Evolutionary conservation across 1,140 invertebrate species (phyloP).

Genomic region (Eriosoma lanigerum): DNA sequence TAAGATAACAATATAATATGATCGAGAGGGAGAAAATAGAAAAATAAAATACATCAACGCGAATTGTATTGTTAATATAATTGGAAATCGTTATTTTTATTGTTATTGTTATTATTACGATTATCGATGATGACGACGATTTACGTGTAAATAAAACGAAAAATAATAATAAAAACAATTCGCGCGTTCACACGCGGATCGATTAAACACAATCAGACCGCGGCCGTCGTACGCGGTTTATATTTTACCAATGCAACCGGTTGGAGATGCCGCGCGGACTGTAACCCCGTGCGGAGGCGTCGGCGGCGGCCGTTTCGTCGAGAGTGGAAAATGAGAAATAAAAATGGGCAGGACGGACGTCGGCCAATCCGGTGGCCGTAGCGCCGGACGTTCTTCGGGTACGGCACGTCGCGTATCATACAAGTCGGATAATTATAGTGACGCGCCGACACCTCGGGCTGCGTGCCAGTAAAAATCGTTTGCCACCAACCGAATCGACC

Average conservation of each 20-base stretch:
- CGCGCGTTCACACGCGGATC: too few relatives aligned
- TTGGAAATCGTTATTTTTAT: too few relatives aligned
- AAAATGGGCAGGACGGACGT: constrained; percentile 22
- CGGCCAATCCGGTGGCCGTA: constrained; percentile 11
- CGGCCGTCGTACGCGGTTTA: background rate
- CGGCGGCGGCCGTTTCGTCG: background rate
- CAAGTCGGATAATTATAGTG: background rate
- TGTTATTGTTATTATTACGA: too few relatives aligned
- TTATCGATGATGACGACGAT: too few relatives aligned
- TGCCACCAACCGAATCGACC: background rate
- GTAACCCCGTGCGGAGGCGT: background rate
- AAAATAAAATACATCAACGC: too few relatives aligned
- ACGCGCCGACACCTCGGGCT: constrained; percentile 9
- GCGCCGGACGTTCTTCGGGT: too few relatives aligned
- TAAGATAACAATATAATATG: too few relatives aligned
- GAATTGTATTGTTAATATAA: too few relatives aligned
- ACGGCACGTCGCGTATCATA: background rate
- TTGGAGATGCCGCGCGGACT: constrained; percentile 7
- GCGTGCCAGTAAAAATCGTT: background rate
- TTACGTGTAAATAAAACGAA: too few relatives aligned
- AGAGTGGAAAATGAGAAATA: background rate
- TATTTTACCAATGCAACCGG: constrained; percentile 10
- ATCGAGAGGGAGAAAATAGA: too few relatives aligned
- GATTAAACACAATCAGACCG: too few relatives aligned
- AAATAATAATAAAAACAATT: too few relatives aligned